A percentile compares a stretch with the other conserved stretches of the same genome.
Conservation (phyloP, 1,140 invertebrate species). For the Anthonomus grandis region DNA sequence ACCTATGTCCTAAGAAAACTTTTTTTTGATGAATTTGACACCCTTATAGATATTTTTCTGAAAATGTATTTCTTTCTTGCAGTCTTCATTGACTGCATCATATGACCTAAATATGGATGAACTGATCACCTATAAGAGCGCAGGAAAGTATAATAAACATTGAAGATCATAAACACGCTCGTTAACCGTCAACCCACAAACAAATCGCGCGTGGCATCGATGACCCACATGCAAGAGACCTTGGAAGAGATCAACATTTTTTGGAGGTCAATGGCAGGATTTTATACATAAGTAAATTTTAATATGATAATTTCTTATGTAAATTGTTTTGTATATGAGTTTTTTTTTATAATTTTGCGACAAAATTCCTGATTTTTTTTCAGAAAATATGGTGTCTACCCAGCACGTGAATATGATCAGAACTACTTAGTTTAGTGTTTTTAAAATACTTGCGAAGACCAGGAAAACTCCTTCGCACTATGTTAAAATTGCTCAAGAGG, state of each 20-base stretch:
- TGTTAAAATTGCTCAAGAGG: no score
- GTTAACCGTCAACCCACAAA: neutral
- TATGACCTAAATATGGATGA: neutral
- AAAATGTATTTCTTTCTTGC: neutral
- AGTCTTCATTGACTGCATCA: neutral
- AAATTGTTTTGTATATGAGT: neutral
- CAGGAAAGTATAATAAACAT: neutral
- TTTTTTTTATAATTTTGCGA: neutral
- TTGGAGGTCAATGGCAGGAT: conserved; percentile 12
- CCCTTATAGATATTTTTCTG: no score
- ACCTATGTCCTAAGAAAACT: no score
- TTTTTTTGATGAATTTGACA: no score
- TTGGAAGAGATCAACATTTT: neutral
- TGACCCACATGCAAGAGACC: conserved; percentile 7
- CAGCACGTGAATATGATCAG: neutral
- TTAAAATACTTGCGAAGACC: neutral
- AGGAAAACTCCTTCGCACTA: neutral
- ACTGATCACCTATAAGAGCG: neutral
- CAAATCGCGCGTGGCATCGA: neutral
- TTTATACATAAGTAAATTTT: conserved; percentile 7
- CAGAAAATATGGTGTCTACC: neutral
- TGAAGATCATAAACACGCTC: neutral
- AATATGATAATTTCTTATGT: no score
- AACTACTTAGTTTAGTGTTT: neutral
- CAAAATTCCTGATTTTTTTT: neutral